A percentile compares a stretch with the other conserved stretches of the same genome.
These are phyloP conservation scores for Tipula vernalis DNA, from an alignment of 2,888 invertebrate species.

Conservation along the genomic window DNA sequence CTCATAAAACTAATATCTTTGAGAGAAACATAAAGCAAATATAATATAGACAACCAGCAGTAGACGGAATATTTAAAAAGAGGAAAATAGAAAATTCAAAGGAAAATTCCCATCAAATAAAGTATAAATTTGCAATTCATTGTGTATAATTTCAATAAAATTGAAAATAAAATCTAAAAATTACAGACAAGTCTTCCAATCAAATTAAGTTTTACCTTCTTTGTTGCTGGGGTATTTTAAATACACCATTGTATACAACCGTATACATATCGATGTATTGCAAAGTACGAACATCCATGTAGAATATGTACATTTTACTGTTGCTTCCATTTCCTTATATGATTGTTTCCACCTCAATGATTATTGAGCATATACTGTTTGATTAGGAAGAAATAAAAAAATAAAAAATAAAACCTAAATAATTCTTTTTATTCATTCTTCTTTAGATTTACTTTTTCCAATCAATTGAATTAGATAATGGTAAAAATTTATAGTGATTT, in stretches of 20 bases:
- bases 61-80: not conserved
- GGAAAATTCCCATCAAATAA: not conserved
- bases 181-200: constrained; percentile 4
- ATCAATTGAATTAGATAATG: not conserved
- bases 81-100: too few relatives aligned
- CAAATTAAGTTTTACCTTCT: not conserved
- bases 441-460: not conserved
- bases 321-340: not conserved
- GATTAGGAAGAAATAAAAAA: not conserved
- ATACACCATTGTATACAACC: not conserved
- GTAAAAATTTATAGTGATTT: not conserved
- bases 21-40: not conserved
- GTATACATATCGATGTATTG: not conserved
- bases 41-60: not conserved
- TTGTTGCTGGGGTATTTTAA: not conserved
- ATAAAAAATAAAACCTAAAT: not conserved
- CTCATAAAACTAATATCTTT: not conserved
- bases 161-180: not conserved
- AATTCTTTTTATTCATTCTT: not conserved
- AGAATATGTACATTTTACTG: not conserved
- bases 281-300: not conserved
- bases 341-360: not conserved
- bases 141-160: not conserved
- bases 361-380: not conserved
- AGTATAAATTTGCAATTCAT: not conserved